Percentiles rank a stretch among this genome's conserved stretches.
These are phyloP conservation scores for Thripadectes ignobilis DNA, from an alignment of 2,797 vertebrate genomes.

Conservation along the genomic window DNA sequence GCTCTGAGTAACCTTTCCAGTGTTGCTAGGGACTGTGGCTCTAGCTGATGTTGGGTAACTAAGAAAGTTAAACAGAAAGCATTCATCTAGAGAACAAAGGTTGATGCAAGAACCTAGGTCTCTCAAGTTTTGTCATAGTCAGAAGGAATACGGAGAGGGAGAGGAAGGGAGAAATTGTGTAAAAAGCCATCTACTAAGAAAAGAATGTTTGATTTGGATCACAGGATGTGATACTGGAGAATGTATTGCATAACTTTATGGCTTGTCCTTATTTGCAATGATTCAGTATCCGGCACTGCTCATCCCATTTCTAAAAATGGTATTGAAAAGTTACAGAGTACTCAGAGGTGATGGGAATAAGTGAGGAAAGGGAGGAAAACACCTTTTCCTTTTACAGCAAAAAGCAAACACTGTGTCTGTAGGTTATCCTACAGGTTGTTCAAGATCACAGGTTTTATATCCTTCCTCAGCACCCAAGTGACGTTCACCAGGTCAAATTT, in stretches of 20 bases:
- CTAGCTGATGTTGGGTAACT: slow-evolving; percentile 2
- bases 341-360: slow-evolving; percentile 49
- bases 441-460: background rate
- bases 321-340: slow-evolving; percentile 48
- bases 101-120: slow-evolving; percentile 40
- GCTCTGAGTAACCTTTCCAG: background rate
- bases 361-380: background rate
- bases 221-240: slow-evolving; percentile 67
- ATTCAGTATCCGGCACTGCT: slow-evolving; percentile 68
- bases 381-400: slow-evolving; percentile 6
- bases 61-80: slow-evolving; percentile 46
- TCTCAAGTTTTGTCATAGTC: slow-evolving; percentile 35
- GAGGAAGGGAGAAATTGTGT: slow-evolving; percentile 47
- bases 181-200: slow-evolving; percentile 68
- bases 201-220: slow-evolving; percentile 74
- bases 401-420: background rate
- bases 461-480: background rate
- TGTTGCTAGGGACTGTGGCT: background rate
- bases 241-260: slow-evolving; percentile 69
- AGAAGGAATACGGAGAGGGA: background rate
- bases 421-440: background rate
- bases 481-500: background rate
- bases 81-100: slow-evolving; percentile 38
- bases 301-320: slow-evolving; percentile 69
- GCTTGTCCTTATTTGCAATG: slow-evolving; percentile 69